Conservation (phyloP, 2,113 vertebrate genomes). For the Desmodus rotundus region DNA sequence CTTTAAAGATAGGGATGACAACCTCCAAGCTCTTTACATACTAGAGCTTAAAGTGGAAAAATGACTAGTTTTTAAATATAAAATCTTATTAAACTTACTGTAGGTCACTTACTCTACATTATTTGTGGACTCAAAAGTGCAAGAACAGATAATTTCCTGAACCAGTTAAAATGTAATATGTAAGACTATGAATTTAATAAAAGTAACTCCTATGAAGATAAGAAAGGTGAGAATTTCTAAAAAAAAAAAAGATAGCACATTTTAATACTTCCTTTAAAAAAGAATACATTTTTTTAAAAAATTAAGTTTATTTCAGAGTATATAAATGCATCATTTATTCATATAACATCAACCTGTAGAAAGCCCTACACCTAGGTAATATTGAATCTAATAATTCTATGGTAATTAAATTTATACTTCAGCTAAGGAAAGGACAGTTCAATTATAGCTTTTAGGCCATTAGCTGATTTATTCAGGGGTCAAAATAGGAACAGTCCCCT, state of each 20-base stretch:
- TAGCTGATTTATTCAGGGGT: slow-evolving; percentile 56
- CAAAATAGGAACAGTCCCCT: slow-evolving; percentile 36
- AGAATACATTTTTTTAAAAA: background rate
- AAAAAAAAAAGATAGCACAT: background rate
- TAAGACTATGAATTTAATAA: background rate
- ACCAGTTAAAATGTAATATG: background rate
- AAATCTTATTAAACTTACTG: background rate
- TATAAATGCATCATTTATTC: background rate
- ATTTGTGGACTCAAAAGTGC: background rate
- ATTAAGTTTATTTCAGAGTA: background rate
- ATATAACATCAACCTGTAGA: background rate
- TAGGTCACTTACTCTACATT: background rate
- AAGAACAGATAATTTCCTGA: background rate
- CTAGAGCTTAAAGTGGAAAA: background rate
- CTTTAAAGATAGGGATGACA: background rate
- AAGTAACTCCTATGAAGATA: background rate
- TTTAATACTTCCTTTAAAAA: background rate
- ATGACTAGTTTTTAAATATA: background rate
- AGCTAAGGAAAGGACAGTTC: slow-evolving; percentile 38
- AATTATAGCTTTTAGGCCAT: slow-evolving; percentile 43
- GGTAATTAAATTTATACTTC: slow-evolving; percentile 37
- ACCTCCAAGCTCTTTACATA: background rate
- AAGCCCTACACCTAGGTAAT: background rate
- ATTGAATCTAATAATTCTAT: slow-evolving; percentile 1
- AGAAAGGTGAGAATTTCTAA: background rate